A percentile compares a stretch with the other conserved stretches of the same genome.
Conservation (phyloP, 2,113 vertebrate species). For the Ariopsis seemanni region DNA sequence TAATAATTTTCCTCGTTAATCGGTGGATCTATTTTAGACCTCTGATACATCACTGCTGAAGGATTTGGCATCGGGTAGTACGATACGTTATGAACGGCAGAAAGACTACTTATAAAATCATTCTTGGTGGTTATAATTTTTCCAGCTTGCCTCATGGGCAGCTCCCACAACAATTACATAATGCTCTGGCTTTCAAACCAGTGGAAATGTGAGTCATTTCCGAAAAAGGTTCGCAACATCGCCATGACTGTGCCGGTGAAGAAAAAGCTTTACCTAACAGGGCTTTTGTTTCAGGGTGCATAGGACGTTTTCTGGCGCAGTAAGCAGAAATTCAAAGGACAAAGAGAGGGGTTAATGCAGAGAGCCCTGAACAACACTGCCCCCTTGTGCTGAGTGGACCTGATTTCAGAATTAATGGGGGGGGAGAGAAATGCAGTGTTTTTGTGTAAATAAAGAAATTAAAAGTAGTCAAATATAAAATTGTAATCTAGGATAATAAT, state of each 20-base stretch:
- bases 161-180: background rate
- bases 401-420: background rate
- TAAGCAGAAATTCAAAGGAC: slow-evolving; percentile 23
- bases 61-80: background rate
- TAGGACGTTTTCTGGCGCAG: slow-evolving; percentile 22
- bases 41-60: background rate
- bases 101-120: background rate
- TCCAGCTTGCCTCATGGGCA: no score
- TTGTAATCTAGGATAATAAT: background rate
- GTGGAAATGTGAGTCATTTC: background rate
- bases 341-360: slow-evolving; percentile 19
- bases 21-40: background rate
- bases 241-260: background rate
- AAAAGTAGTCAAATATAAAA: background rate
- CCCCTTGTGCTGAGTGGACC: slow-evolving; percentile 62
- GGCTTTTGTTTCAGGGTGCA: background rate
- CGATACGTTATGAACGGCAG: background rate
- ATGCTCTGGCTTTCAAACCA: background rate
- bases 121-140: background rate
- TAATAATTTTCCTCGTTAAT: no score
- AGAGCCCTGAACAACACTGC: slow-evolving; percentile 63
- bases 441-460: background rate
- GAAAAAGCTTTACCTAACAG: background rate
- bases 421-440: no score
- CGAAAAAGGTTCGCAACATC: background rate